A percentile compares a stretch with the other conserved stretches of the same genome.
Evolutionary conservation across 2,113 vertebrate genomes (phyloP).

Genomic region (Xenopus laevis): DNA sequence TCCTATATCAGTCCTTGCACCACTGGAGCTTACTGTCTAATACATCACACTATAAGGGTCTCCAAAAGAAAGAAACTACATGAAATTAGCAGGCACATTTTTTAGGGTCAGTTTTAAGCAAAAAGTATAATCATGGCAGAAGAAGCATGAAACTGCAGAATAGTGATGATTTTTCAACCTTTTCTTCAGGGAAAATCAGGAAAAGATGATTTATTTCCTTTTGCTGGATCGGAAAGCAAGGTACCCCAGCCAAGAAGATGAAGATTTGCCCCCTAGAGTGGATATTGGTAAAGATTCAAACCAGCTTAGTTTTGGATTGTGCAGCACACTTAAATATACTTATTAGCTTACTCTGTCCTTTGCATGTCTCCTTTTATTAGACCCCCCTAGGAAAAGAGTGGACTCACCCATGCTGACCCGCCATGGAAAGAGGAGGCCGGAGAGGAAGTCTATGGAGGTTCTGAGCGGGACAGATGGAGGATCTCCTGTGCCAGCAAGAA

Average conservation of each 20-base stretch:
- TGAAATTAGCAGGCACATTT: no score
- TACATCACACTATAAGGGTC: no score
- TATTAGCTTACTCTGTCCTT: not conserved
- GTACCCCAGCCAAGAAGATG: slow-evolving; percentile 96
- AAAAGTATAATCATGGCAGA: no score
- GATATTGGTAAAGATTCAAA: slow-evolving; percentile 79
- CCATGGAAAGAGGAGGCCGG: slow-evolving; percentile 90
- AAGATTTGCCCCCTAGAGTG: slow-evolving; percentile 93
- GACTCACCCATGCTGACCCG: slow-evolving; percentile 97
- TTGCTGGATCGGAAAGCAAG: slow-evolving; percentile 94
- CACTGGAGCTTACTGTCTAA: no score
- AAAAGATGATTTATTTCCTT: slow-evolving; percentile 99
- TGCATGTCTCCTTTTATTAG: slow-evolving; percentile 58
- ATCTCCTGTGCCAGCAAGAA: slow-evolving; percentile 89
- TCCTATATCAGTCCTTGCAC: no score
- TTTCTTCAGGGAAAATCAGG: slow-evolving; percentile 87
- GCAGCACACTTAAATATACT: not conserved
- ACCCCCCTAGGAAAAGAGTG: slow-evolving; percentile 95
- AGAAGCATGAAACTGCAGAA: no score
- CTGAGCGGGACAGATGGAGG: slow-evolving; percentile 94
- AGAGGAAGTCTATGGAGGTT: slow-evolving; percentile 98
- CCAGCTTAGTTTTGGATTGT: not conserved
- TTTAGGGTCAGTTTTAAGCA: no score
- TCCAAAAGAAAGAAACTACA: no score
- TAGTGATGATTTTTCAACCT: no score